Percentiles rank a stretch among this genome's conserved stretches.
These are phyloP conservation scores for Ips typographus DNA, from an alignment of 1,140 invertebrate genomes.

Conservation along the genomic window DNA sequence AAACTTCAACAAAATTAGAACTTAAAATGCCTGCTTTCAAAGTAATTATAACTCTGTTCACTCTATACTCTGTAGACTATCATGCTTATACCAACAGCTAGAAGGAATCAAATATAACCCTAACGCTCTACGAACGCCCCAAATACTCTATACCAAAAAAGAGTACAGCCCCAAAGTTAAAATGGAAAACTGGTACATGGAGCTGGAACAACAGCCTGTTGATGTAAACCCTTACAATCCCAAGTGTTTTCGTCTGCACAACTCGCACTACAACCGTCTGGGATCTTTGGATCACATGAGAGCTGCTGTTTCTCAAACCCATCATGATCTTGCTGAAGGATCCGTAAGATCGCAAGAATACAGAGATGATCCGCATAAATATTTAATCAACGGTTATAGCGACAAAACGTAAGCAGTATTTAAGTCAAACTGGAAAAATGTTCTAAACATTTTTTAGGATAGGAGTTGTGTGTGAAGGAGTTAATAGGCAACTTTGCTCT, in stretches of 20 bases:
- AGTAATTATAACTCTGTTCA: too few relatives aligned
- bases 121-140: background rate
- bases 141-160: constrained; percentile 54
- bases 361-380: constrained; percentile 31
- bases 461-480: too few relatives aligned
- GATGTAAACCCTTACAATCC: constrained; percentile 55
- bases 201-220: constrained; percentile 50
- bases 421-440: background rate
- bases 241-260: constrained; percentile 51
- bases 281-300: constrained; percentile 48
- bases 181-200: constrained; percentile 54
- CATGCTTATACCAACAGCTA: background rate
- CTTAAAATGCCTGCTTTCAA: too few relatives aligned
- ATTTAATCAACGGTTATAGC: constrained; percentile 39
- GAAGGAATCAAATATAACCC: constrained; percentile 20
- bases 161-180: constrained; percentile 52
- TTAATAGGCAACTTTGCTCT: too few relatives aligned
- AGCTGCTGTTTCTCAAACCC: constrained; percentile 51
- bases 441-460: too few relatives aligned
- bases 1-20: too few relatives aligned
- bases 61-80: too few relatives aligned
- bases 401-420: constrained; percentile 31
- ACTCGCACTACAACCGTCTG: constrained; percentile 53
- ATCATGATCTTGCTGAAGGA: constrained; percentile 52
- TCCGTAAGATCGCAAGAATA: constrained; percentile 34